These are phyloP conservation scores for Kobus ellipsiprymnus DNA, from an alignment of 2,113 vertebrate species.

Conservation along the genomic window DNA sequence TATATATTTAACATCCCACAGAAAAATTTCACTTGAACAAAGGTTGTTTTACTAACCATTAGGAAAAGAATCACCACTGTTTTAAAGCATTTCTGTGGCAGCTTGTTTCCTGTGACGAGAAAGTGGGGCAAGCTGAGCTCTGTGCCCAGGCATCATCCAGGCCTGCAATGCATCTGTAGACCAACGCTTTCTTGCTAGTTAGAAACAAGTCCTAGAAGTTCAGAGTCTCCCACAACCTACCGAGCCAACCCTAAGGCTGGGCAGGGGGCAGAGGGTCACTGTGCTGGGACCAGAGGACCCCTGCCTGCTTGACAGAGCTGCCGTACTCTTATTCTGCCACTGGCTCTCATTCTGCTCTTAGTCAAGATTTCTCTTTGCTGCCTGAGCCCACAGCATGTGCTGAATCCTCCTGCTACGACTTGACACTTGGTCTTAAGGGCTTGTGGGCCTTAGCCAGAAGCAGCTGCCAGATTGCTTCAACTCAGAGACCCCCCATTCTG, in stretches of 20 bases:
- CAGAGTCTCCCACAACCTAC: neutral
- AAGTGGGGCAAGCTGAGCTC: constrained; percentile 52
- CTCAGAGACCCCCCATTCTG: neutral
- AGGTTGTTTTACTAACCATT: constrained; percentile 49
- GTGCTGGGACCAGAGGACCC: neutral
- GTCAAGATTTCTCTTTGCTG: neutral
- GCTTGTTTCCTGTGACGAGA: constrained; percentile 51
- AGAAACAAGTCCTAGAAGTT: neutral
- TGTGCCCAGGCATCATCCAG: neutral
- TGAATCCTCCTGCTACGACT: neutral
- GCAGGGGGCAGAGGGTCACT: neutral
- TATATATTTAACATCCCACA: constrained; percentile 49
- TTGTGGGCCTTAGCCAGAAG: neutral
- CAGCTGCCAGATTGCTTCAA: neutral
- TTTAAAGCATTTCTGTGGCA: constrained; percentile 51
- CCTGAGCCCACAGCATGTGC: neutral
- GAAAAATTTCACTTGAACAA: constrained; percentile 46
- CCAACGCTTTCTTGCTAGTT: neutral
- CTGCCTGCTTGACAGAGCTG: neutral
- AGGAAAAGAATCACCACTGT: constrained; percentile 42
- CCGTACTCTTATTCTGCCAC: neutral
- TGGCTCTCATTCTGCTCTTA: neutral
- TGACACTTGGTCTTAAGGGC: neutral
- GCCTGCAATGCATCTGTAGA: neutral
- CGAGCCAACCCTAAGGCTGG: neutral